Evolutionary conservation across 2,888 invertebrate genomes (phyloP), one percentile per base, ranked within the genome.

Genomic region (Drosophila maculinotata): DNA sequence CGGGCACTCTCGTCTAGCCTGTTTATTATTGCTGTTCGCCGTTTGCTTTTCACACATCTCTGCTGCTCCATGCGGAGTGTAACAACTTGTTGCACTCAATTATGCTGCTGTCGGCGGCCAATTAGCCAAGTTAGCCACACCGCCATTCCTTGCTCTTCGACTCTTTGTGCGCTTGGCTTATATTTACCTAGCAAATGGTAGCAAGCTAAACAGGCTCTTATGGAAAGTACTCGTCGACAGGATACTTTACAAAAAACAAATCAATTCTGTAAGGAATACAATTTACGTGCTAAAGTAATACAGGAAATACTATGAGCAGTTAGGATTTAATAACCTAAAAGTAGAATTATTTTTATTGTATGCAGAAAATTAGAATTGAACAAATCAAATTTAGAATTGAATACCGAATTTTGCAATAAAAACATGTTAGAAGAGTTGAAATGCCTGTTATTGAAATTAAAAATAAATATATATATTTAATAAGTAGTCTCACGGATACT

Each of bases 81-180:
- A 30, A 28, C 58, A 69, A 80, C 86, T 83, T 83, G 68, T 76
- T 80, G 80, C 77, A 63, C 66, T 59, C 62, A 66, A 68, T 79
- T 79, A 63, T 64, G 17, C n/a, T 39, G 47, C 60, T 54, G 56
- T 52, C 33, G 76, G 49, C 48, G 17, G 17, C 25, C 59, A 72
- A 69, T 67, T 70, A 71, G 66, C 47, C 69, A 44, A 68, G 47
- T 38, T 56, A 30, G 17, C 25, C 14, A 7, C 10, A n/a, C 3
- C 10, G n/a, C 3, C 12, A 26, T n/a, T 7, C 49, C 44, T 48
- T 15, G 15, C 49, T 33, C 38, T 57, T 12, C 45, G 17, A 57
- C n/a, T 30, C 53, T 28, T 31, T 23, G 3, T 30, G 26, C 26
- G 45, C 23, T 14, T 7, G 28, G 30, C 41, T 8, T 8, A 12